These are phyloP conservation scores for Etheostoma spectabile DNA, from an alignment of 2,113 vertebrate species.

Conservation along the genomic window DNA sequence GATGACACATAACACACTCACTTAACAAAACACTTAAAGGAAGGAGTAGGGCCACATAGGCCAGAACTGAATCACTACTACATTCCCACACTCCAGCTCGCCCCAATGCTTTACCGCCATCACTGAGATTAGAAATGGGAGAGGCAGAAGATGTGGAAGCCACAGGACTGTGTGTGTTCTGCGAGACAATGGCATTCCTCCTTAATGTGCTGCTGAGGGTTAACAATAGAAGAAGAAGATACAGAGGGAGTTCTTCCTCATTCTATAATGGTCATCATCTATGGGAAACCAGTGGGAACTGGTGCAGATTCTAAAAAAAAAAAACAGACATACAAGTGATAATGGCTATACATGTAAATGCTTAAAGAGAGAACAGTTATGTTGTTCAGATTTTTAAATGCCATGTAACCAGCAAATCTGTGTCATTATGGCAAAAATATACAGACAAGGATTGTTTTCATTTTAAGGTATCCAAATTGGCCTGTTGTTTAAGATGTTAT, in stretches of 20 bases:
- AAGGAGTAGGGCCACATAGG: conserved; percentile 6
- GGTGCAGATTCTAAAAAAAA: not conserved
- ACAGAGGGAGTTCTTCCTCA: not conserved
- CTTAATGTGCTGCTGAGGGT: conserved; percentile 35
- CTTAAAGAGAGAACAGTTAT: not conserved
- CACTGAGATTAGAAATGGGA: conserved; percentile 38
- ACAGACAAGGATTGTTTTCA: not conserved
- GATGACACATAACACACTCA: conserved; percentile 10
- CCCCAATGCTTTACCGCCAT: conserved; percentile 13
- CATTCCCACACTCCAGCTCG: conserved; percentile 31
- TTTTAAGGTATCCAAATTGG: not conserved
- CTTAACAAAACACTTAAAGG: conserved; percentile 8
- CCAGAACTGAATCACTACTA: conserved; percentile 14
- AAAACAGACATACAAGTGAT: not conserved
- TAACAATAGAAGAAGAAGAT: conserved; percentile 13
- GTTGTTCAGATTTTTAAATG: not conserved
- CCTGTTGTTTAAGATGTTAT: too few relatives aligned
- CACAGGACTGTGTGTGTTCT: conserved; percentile 22
- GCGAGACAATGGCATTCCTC: conserved; percentile 38
- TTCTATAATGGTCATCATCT: not conserved
- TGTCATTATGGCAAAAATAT: not conserved
- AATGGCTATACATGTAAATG: not conserved
- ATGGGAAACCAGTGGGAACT: not conserved
- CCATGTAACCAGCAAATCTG: not conserved
- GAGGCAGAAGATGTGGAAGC: conserved; percentile 27